A percentile compares a stretch with the other conserved stretches of the same genome.
phyloP scores from a whole-genome alignment of 2,888 invertebrate genomes.

The Mythimna lalbum region DNA sequence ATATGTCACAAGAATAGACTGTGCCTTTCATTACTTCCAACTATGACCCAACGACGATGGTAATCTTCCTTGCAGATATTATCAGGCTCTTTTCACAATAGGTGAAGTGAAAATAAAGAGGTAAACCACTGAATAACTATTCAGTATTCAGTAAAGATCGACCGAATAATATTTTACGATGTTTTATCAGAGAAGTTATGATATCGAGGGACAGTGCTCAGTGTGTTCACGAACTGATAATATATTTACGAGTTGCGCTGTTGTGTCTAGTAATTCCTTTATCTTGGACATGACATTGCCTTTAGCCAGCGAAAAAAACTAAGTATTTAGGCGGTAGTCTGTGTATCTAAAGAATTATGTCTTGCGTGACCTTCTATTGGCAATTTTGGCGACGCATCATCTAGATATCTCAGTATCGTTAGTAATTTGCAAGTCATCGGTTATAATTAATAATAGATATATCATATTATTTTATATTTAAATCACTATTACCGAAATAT shows the following conservation, averaged over 20 bases:
- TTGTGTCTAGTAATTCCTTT: constrained; percentile 48
- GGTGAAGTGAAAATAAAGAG: constrained; percentile 15
- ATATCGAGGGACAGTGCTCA: constrained; percentile 21
- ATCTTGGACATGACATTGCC: constrained; percentile 38
- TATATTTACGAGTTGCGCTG: constrained; percentile 47
- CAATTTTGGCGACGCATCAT: not conserved
- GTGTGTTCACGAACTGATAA: constrained; percentile 41
- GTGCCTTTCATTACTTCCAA: not conserved
- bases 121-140: constrained; percentile 13
- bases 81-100: not conserved
- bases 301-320: constrained; percentile 10
- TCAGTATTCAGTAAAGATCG: constrained; percentile 30
- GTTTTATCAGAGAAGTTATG: constrained; percentile 24
- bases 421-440: constrained; percentile 4
- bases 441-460: not conserved
- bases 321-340: constrained; percentile 12
- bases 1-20: not conserved
- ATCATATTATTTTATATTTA: not conserved
- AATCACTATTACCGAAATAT: not conserved
- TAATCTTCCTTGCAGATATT: constrained; percentile 2
- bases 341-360: constrained; percentile 8
- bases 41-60: not conserved
- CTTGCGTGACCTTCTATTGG: not conserved
- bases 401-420: not conserved
- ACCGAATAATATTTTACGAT: constrained; percentile 25